These are phyloP conservation scores for Sinelater perroti DNA, from an alignment of 2,888 invertebrate species.

Conservation along the genomic window DNA sequence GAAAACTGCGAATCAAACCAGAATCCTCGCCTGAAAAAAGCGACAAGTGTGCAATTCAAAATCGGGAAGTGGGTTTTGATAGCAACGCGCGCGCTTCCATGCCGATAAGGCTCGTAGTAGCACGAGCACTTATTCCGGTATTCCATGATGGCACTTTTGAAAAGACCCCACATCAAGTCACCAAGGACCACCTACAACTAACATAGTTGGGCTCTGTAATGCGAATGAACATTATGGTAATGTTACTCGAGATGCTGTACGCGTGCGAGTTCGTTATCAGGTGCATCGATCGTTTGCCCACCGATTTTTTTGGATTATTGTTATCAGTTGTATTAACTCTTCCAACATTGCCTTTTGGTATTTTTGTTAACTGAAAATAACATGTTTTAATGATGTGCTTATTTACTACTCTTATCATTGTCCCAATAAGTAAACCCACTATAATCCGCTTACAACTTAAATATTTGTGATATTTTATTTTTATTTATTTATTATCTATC, in stretches of 20 bases:
- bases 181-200: slow-evolving; percentile 39
- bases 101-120: slow-evolving; percentile 12
- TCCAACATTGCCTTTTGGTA: too few species aligned
- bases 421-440: too few species aligned
- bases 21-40: not conserved
- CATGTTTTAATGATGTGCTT: too few species aligned
- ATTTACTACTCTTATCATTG: too few species aligned
- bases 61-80: slow-evolving; percentile 16
- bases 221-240: slow-evolving; percentile 40
- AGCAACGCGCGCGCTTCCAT: slow-evolving; percentile 1
- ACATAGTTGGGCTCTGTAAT: slow-evolving; percentile 38
- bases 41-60: not conserved
- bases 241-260: slow-evolving; percentile 36
- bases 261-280: slow-evolving; percentile 33
- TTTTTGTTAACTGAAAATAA: too few species aligned
- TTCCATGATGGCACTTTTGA: slow-evolving; percentile 37
- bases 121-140: slow-evolving; percentile 28
- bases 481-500: too few species aligned
- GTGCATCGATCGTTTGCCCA: slow-evolving; percentile 30
- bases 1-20: slow-evolving; percentile 5
- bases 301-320: too few species aligned
- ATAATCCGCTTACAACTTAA: too few species aligned
- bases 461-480: too few species aligned
- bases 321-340: too few species aligned
- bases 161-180: slow-evolving; percentile 40